A percentile compares a stretch with the other conserved stretches of the same genome.
phyloP scores from a whole-genome alignment of 2,888 invertebrate genomes.

The Eupithecia pulchellata region DNA sequence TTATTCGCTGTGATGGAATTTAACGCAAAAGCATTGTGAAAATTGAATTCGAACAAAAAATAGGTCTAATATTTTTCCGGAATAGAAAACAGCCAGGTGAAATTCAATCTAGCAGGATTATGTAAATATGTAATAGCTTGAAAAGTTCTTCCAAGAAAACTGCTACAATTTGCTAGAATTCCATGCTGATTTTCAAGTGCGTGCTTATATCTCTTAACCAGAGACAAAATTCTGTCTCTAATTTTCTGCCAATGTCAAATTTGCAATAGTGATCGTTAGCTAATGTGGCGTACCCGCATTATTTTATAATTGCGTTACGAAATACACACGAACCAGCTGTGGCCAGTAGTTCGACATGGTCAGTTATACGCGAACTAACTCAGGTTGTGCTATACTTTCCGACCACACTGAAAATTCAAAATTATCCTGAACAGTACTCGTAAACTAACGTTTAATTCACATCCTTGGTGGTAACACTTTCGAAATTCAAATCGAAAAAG shows the following conservation, averaged over 20 bases:
- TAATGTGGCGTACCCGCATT: constrained; percentile 34
- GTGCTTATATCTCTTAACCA: constrained; percentile 16
- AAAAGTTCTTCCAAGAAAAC: constrained; percentile 12
- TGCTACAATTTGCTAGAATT: constrained; percentile 8
- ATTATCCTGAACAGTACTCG: constrained; percentile 2
- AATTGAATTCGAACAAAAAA: constrained; percentile 11
- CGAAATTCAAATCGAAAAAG: constrained; percentile 13
- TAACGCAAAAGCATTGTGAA: neutral
- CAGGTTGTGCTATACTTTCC: constrained; percentile 1
- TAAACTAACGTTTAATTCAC: neutral
- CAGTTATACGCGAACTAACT: constrained; percentile 66
- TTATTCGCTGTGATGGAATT: neutral
- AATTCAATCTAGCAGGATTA: constrained; percentile 17
- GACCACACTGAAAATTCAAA: neutral
- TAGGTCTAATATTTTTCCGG: neutral
- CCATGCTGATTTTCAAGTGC: constrained; percentile 18
- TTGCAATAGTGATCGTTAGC: constrained; percentile 35
- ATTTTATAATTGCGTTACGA: constrained; percentile 69
- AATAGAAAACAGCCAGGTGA: constrained; percentile 2
- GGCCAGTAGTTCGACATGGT: constrained; percentile 58
- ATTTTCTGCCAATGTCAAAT: constrained; percentile 32
- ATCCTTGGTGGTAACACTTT: constrained; percentile 10
- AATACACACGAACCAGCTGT: constrained; percentile 52
- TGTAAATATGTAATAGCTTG: constrained; percentile 9
- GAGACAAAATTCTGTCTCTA: constrained; percentile 18